A percentile compares a stretch with the other conserved stretches of the same genome.
These are phyloP conservation scores for Anas georgica DNA, from an alignment of 2,797 vertebrate species.

Conservation along the genomic window DNA sequence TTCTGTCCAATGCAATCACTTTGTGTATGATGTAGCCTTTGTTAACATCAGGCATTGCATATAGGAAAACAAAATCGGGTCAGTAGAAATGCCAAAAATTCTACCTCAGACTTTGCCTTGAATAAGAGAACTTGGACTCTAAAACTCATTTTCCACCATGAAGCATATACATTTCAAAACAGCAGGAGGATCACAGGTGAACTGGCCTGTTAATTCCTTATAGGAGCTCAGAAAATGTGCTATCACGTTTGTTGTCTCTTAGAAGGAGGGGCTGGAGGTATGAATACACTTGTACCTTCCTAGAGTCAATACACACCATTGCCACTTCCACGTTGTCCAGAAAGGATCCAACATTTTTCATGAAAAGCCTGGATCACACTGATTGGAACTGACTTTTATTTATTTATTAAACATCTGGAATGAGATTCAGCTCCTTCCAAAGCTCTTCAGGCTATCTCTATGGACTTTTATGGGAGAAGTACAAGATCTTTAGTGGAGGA, in stretches of 20 bases:
- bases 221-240: background rate
- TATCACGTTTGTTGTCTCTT: background rate
- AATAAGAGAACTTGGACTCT: background rate
- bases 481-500: background rate
- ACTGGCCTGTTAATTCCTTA: background rate
- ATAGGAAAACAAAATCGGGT: background rate
- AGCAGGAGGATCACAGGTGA: background rate
- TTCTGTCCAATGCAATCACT: background rate
- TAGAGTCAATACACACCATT: background rate
- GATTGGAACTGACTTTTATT: background rate
- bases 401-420: background rate
- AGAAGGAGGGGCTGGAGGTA: background rate
- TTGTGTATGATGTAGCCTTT: background rate
- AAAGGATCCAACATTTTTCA: background rate
- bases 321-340: accelerated
- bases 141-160: background rate
- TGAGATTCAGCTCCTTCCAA: background rate
- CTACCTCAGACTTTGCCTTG: background rate
- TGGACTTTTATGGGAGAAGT: background rate
- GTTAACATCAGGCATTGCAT: background rate
- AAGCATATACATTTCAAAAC: background rate
- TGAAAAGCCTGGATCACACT: background rate
- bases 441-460: background rate
- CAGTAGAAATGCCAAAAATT: background rate
- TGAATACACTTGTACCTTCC: background rate